Conservation (phyloP, 2,888 invertebrate genomes). For the Drosophila affinis region DNA sequence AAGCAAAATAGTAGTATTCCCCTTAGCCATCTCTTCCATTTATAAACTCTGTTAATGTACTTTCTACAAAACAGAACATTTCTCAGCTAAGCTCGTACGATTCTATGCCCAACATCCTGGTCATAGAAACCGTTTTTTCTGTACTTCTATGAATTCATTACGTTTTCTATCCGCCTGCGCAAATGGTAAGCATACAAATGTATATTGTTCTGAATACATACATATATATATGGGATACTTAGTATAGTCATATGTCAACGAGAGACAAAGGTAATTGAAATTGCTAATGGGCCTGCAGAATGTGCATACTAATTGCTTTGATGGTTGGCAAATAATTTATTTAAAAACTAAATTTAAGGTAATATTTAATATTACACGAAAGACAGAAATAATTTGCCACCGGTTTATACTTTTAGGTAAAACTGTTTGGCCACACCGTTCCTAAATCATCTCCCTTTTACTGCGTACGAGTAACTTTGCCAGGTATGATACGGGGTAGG, state of each 20-base stretch:
- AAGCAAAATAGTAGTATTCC: constrained; percentile 3
- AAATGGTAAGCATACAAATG: constrained; percentile 16
- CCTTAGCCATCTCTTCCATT: not conserved
- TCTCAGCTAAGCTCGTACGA: too few species aligned
- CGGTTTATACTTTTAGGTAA: constrained; percentile 4
- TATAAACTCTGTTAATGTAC: not conserved
- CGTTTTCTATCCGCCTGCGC: constrained; percentile 13
- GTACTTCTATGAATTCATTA: constrained; percentile 18
- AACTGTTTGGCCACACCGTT: not conserved
- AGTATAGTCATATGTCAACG: constrained; percentile 26
- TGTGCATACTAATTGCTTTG: constrained; percentile 47
- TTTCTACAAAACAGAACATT: not conserved
- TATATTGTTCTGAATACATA: constrained; percentile 14
- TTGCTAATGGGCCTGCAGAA: constrained; percentile 42
- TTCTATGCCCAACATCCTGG: not conserved
- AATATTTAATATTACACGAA: constrained; percentile 24
- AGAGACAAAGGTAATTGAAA: constrained; percentile 54
- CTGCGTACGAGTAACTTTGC: constrained; percentile 1
- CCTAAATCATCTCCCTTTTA: constrained; percentile 8
- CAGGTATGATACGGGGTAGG: not conserved
- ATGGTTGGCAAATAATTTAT: constrained; percentile 43
- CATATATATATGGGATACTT: constrained; percentile 2
- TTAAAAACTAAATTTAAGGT: constrained; percentile 30
- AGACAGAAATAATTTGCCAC: not conserved
- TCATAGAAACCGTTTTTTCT: constrained; percentile 7